Base-by-base conservation (phyloP, 2,113 vertebrate species). In the Labrus mixtus region DNA sequence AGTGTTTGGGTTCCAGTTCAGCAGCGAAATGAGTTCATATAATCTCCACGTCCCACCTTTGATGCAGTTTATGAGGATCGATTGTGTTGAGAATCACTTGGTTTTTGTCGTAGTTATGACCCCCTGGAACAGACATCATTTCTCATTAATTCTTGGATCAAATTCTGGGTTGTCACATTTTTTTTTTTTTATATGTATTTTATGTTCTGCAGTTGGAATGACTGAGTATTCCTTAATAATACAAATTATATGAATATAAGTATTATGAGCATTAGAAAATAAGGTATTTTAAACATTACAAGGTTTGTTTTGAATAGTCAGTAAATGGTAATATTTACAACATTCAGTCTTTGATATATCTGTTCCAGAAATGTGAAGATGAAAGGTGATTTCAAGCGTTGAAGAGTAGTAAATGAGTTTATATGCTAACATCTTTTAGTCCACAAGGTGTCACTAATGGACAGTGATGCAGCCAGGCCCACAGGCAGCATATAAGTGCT, bases 31-130 rank as follows among this genome's bases (percentile, higher is more conserved):
- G 19, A 50, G 23, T 43, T 96, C 91, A 98, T 2, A 97, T 83
- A 58, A 97, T 85, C 72, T 96, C 92, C 11, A 97, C 89, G 33
- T 95, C 90, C 97, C 97, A 99, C 57, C 85, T 88, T 78, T 99
- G 97, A 0, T 94, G 94, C 25, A 65, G 55, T 88, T 94, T 97
- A 3, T 93, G 92, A 64, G 95, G 93, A 0, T 80, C 94, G 56
- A 92, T 79, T 0, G 91, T 89, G 86, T 95, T 98, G 62, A 98
- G 94, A 73, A 98, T 93, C 2, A 98, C 87, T 22, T 97, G 97
- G 57, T 93, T 94, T 1, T 94, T 95, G 78, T 98, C 97, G 3
- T 96, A 98, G 23, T 96, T 94, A 5, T 89, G 36, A 0, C 97
- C 97, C 11, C 97, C 97, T 99, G 87, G n/a, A 86, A 77, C 17